phyloP scores from a whole-genome alignment of 2,113 vertebrate genomes.

The Vulpes ferrilata region DNA sequence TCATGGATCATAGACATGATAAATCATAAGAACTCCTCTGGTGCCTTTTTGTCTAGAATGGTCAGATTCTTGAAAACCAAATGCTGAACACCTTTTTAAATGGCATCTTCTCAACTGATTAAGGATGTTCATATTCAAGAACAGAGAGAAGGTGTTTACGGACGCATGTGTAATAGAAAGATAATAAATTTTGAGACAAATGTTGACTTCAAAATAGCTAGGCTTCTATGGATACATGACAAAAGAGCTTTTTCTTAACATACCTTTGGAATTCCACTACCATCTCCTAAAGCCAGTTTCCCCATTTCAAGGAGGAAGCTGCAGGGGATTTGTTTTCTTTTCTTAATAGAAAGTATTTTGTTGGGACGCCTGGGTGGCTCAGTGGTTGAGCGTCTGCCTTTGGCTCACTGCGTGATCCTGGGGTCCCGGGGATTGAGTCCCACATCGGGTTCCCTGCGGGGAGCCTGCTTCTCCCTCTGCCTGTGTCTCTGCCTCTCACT shows the following conservation, averaged over 20 bases:
- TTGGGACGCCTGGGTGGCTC: too few relatives aligned
- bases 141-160: background rate
- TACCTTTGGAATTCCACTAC: background rate
- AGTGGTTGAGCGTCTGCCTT: too few relatives aligned
- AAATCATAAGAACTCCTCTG: constrained; percentile 68
- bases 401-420: too few relatives aligned
- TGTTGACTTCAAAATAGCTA: background rate
- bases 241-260: background rate
- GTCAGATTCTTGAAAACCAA: constrained; percentile 59
- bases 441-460: too few relatives aligned
- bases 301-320: background rate
- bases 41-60: constrained; percentile 68
- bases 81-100: constrained; percentile 52
- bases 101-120: background rate
- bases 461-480: too few relatives aligned
- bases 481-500: too few relatives aligned
- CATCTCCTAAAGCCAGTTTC: background rate
- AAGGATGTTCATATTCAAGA: background rate
- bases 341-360: background rate
- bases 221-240: background rate
- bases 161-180: background rate
- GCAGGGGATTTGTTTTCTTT: background rate
- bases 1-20: constrained; percentile 73
- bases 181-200: background rate
- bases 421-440: too few relatives aligned